These are phyloP conservation scores for Psophia crepitans DNA, from an alignment of 2,113 vertebrate species.

Conservation along the genomic window DNA sequence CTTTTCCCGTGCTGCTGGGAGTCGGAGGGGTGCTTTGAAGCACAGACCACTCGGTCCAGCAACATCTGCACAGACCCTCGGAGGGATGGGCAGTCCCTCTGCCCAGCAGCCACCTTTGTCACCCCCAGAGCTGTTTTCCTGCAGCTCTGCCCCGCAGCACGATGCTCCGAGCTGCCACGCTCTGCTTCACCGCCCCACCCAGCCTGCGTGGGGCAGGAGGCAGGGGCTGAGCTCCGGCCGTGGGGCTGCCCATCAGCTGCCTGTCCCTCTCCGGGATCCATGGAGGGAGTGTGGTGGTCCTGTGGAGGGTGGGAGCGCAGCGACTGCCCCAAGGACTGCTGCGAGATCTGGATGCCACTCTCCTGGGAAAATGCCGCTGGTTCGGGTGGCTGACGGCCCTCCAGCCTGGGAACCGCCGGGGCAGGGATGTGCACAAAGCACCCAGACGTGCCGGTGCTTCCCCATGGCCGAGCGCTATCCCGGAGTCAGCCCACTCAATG, in stretches of 20 bases:
- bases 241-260: background rate
- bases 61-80: background rate
- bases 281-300: no score
- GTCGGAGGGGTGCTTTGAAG: background rate
- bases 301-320: background rate
- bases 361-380: background rate
- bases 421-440: background rate
- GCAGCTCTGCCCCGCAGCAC: background rate
- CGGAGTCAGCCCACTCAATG: background rate
- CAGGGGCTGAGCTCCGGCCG: background rate
- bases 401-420: background rate
- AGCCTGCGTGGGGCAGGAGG: background rate
- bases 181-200: fast-evolving
- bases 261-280: background rate
- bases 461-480: background rate
- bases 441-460: background rate
- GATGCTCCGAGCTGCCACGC: fast-evolving
- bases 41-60: background rate
- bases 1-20: background rate
- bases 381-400: background rate
- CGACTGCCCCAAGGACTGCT: background rate
- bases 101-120: background rate
- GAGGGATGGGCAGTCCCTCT: background rate
- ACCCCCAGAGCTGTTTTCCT: background rate
- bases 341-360: background rate